Base-by-base conservation (phyloP, 2,888 invertebrate species). In the Arrhopalites spinosus region DNA sequence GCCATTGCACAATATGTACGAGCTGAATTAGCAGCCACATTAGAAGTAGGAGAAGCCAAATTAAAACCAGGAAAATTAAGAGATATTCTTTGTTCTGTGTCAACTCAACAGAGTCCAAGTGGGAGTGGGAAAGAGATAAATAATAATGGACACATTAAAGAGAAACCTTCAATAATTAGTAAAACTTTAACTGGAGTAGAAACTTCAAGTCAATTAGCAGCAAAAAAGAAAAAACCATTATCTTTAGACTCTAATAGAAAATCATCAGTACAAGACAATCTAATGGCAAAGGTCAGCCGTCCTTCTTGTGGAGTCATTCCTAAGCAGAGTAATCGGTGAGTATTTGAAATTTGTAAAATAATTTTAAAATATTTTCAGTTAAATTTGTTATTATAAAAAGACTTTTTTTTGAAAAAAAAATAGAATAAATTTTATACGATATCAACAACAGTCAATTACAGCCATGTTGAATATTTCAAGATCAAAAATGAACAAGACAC, bases 381-480 rank as follows among this genome's bases (percentile, higher is more conserved):
- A n/a, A n/a, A n/a, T n/a, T n/a, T n/a, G n/a, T n/a, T n/a, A n/a
- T n/a, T n/a, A n/a, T n/a, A n/a, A n/a, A n/a, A n/a, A n/a, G n/a
- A n/a, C n/a, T n/a, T n/a, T n/a, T n/a, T n/a, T n/a, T n/a, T n/a
- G n/a, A n/a, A n/a, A n/a, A n/a, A n/a, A n/a, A n/a, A n/a, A n/a
- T 30, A n/a, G 66, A 50, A 23, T 53, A 1, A 73, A 73, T 23
- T 66, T 73, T 47, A 47, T 73, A 20, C 25, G 66, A 30, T 73
- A 73, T 29, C 73, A 73, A 30, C 73, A 73, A 66, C 73, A 73
- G 23, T 66, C 66, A 17, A 20, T 73, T 25, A 50, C 64, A 30
- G 73, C 73, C 64, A 73, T 73, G 73, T n/a, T 70, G 20, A 67
- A 67, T 67, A 53, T 53, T 11, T 56, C 66, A 23, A 64, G 45